Conservation (phyloP, 2,797 vertebrate species). For the Lacerta viridis region DNA sequence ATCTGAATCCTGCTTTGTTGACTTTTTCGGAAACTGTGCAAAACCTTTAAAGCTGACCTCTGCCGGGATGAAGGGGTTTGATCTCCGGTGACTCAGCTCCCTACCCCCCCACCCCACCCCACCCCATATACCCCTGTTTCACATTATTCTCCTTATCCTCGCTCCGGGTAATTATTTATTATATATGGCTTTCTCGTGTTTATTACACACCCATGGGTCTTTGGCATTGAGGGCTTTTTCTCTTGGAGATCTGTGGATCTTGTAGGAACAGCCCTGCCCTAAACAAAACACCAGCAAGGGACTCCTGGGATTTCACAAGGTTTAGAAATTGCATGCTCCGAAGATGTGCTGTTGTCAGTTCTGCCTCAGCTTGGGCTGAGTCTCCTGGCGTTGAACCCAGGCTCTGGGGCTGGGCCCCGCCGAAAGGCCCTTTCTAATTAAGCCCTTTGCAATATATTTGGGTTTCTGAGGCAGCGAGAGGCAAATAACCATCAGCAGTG, state of each 20-base stretch:
- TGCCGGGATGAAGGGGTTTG: conserved; percentile 4
- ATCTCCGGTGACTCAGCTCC: neutral
- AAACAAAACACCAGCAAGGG: neutral
- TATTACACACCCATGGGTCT: neutral
- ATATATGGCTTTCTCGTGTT: neutral
- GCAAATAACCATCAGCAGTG: neutral
- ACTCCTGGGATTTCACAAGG: neutral
- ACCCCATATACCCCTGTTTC: neutral
- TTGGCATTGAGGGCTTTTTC: neutral
- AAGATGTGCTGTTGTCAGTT: neutral
- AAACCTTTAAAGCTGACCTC: conserved; percentile 22
- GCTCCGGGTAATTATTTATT: conserved; percentile 9
- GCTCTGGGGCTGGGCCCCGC: neutral
- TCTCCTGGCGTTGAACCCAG: neutral
- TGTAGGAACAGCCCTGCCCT: neutral
- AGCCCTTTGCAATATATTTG: neutral
- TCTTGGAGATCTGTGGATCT: neutral
- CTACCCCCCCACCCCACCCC: neutral
- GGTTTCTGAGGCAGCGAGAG: neutral
- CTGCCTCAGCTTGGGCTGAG: neutral
- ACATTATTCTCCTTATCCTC: neutral
- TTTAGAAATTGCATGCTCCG: neutral
- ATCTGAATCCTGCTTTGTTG: conserved; percentile 32
- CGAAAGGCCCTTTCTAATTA: neutral
- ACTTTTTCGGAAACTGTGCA: conserved; percentile 30